A percentile compares a stretch with the other conserved stretches of the same genome.
Evolutionary conservation across 2,888 invertebrate species (phyloP).

Genomic region (Clunio marinus): DNA sequence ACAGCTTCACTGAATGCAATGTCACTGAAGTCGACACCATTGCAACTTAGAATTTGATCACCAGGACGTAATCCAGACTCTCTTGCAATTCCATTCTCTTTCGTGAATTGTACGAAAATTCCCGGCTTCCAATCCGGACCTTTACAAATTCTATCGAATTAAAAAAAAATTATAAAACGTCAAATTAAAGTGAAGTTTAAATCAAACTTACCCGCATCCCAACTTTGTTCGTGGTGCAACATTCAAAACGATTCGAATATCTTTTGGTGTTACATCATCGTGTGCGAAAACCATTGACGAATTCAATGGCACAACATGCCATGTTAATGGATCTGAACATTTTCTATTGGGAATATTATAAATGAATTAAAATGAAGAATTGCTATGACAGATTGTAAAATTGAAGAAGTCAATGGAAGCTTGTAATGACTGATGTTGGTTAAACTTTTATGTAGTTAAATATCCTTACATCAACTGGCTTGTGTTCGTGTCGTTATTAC

Average conservation of each 20-base stretch:
- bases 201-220: slow-evolving; percentile 67
- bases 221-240: slow-evolving; percentile 78
- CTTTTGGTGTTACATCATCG: slow-evolving; percentile 55
- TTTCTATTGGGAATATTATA: slow-evolving; percentile 55
- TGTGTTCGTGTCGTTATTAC: background rate
- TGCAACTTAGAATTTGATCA: slow-evolving; percentile 87
- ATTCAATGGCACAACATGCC: slow-evolving; percentile 67
- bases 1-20: slow-evolving; percentile 82
- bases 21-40: slow-evolving; percentile 72
- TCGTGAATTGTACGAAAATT: slow-evolving; percentile 84
- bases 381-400: background rate
- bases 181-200: background rate
- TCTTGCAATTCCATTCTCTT: slow-evolving; percentile 81
- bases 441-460: too few relatives aligned
- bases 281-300: slow-evolving; percentile 41
- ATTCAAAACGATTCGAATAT: slow-evolving; percentile 70
- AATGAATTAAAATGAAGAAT: slow-evolving; percentile 25
- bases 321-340: slow-evolving; percentile 71
- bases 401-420: background rate
- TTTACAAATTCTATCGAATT: slow-evolving; percentile 69
- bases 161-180: slow-evolving; percentile 5
- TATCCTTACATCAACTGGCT: too few relatives aligned
- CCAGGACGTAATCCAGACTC: slow-evolving; percentile 84
- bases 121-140: slow-evolving; percentile 84
- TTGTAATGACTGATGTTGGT: too few relatives aligned